Base-by-base conservation (phyloP, 2,888 invertebrate genomes). In the Phoronis australis region DNA sequence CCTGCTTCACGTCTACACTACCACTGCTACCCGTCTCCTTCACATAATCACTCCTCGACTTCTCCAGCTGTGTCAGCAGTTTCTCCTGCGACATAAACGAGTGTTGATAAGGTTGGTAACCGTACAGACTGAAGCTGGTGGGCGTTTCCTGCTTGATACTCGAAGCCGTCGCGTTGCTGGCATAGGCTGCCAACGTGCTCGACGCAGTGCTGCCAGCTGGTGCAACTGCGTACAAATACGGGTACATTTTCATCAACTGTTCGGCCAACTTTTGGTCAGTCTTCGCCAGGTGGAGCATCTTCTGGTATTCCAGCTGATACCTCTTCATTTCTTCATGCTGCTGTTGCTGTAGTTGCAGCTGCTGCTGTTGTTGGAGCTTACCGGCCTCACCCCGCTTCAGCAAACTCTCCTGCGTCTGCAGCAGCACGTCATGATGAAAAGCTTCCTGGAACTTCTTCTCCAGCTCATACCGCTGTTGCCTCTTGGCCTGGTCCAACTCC, bases 121-220 rank as follows among this genome's bases (percentile, higher is more conserved):
- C 77, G 59, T 77, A 77, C 23, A 77, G 61, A 59, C 67, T 76
- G 53, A 73, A 77, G 52, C 65, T 68, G n/a, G n/a, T n/a, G 18
- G 68, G 61, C 47, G 31, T 9, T 64, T 64, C 53, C 50, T 52
- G 50, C 62, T 66, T 48, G 49, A 50, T 44, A 22, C 25, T 21
- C 18, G 18, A 20, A 4, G 4, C 43, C 18, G 43, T 4, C 22
- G 23, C 26, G 4, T 27, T 18, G 18, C 40, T 6, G 43, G 27
- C 43, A 18, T 25, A 25, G 18, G 18, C 31, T 20, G 25, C 5
- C n/a, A 43, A 26, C 20, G 24, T 6, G n/a, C n/a, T n/a, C 15
- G 42, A 9, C 2, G 42, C 15, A 2, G 15, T 12, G 15, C 25
- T 22, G 20, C 25, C 26, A 23, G 42, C 6, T 25, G 42, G n/a